These are phyloP conservation scores for Chaetodon auriga DNA, from an alignment of 2,113 vertebrate genomes.

Conservation along the genomic window DNA sequence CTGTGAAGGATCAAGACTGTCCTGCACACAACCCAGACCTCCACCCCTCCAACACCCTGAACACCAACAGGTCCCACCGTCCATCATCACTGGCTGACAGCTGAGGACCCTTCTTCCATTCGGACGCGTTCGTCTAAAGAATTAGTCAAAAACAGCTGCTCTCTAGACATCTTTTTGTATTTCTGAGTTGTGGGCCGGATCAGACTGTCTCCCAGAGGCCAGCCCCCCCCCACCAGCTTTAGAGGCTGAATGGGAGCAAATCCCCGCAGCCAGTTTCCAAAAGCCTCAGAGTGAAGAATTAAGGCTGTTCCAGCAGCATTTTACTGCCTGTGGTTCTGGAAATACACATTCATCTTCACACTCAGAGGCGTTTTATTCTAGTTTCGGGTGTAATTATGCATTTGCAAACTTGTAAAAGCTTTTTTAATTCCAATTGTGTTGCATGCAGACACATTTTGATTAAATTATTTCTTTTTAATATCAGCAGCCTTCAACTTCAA, in stretches of 20 bases:
- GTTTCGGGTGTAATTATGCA: background rate
- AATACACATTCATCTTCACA: background rate
- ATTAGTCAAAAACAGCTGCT: too few species aligned
- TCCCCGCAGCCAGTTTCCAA: background rate
- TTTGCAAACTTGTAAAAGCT: background rate
- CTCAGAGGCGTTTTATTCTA: background rate
- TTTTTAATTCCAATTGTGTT: background rate
- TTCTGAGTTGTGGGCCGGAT: too few species aligned
- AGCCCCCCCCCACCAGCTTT: background rate
- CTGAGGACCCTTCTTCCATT: too few species aligned
- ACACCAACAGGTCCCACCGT: too few species aligned
- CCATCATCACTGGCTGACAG: background rate
- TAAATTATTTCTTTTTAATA: background rate
- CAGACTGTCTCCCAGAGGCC: too few species aligned
- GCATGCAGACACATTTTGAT: background rate
- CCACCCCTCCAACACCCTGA: background rate
- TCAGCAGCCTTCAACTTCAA: background rate
- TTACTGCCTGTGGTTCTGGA: background rate
- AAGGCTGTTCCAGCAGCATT: background rate
- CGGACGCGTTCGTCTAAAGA: too few species aligned
- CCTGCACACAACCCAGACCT: background rate
- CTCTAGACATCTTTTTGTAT: too few species aligned
- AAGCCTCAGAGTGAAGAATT: background rate
- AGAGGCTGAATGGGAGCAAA: background rate
- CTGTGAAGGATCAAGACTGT: background rate